Evolutionary conservation across 2,888 invertebrate species (phyloP).

Genomic region (Cryptocephalus primarius): DNA sequence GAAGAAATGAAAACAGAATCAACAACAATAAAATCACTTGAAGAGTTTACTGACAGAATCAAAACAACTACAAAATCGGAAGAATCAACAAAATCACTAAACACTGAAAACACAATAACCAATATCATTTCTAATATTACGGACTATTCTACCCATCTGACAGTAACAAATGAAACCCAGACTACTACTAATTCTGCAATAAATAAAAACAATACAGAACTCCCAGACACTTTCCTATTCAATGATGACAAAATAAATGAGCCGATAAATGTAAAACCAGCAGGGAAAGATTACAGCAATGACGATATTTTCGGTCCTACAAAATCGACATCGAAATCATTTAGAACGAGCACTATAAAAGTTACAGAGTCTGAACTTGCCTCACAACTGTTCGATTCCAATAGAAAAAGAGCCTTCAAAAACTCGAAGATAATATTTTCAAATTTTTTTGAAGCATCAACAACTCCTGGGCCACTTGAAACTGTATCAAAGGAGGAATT

Average conservation of each 20-base stretch:
- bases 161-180: no score
- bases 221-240: constrained; percentile 12
- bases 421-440: constrained; percentile 26
- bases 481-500: constrained; percentile 6
- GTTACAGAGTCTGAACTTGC: constrained; percentile 19
- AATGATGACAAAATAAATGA: constrained; percentile 9
- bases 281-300: constrained; percentile 14
- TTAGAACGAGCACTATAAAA: constrained; percentile 8
- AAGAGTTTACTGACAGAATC: no score
- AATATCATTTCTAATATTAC: no score
- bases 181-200: no score
- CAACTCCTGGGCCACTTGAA: constrained; percentile 10
- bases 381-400: constrained; percentile 18
- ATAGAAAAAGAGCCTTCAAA: constrained; percentile 1
- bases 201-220: no score
- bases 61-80: no score
- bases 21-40: no score
- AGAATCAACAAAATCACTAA: no score
- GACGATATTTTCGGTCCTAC: constrained; percentile 26
- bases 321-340: constrained; percentile 9
- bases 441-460: constrained; percentile 24
- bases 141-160: no score
- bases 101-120: no score
- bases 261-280: constrained; percentile 9
- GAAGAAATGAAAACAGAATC: not conserved